Evolutionary conservation across 1,140 invertebrate species (phyloP).

Genomic region (Drosophila ogumai): DNA sequence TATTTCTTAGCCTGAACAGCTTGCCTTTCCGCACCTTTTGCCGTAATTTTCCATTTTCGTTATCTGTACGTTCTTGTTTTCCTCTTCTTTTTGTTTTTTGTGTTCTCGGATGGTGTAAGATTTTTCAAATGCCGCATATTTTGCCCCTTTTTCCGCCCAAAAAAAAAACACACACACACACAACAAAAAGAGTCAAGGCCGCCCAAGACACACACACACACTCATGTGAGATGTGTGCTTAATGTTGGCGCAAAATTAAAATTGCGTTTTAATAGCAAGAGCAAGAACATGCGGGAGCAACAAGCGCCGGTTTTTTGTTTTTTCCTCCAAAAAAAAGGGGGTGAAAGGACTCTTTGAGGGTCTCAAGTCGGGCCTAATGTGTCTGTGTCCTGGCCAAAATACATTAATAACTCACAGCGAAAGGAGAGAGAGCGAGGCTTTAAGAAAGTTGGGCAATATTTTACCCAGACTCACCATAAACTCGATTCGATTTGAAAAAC

Average conservation of each 20-base stretch:
- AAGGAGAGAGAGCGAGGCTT: background rate
- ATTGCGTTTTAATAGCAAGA: conserved; percentile 64
- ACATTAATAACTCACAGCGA: conserved; percentile 19
- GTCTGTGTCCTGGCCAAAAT: conserved; percentile 10
- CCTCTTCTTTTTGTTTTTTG: background rate
- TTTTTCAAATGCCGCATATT: conserved; percentile 57
- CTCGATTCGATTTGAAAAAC: background rate
- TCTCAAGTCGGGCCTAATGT: conserved; percentile 13
- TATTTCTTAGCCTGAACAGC: conserved; percentile 44
- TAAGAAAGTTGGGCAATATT: background rate
- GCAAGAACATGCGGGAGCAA: conserved; percentile 7
- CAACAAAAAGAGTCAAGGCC: conserved; percentile 63
- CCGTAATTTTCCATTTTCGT: conserved; percentile 32
- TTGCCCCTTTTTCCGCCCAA: conserved; percentile 7
- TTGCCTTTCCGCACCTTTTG: conserved; percentile 6
- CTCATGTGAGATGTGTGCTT: conserved; percentile 39
- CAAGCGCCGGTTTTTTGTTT: conserved; percentile 2
- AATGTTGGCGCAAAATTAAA: conserved; percentile 64
- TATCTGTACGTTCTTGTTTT: conserved; percentile 4
- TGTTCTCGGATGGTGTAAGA: conserved; percentile 27
- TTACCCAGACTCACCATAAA: background rate
- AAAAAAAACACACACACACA: background rate
- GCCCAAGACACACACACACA: conserved; percentile 8
- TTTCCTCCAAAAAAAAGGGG: conserved; percentile 1
- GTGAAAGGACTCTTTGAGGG: conserved; percentile 4